Evolutionary conservation across 2,888 invertebrate species (phyloP).

Genomic region (Epirrhoe tristata): DNA sequence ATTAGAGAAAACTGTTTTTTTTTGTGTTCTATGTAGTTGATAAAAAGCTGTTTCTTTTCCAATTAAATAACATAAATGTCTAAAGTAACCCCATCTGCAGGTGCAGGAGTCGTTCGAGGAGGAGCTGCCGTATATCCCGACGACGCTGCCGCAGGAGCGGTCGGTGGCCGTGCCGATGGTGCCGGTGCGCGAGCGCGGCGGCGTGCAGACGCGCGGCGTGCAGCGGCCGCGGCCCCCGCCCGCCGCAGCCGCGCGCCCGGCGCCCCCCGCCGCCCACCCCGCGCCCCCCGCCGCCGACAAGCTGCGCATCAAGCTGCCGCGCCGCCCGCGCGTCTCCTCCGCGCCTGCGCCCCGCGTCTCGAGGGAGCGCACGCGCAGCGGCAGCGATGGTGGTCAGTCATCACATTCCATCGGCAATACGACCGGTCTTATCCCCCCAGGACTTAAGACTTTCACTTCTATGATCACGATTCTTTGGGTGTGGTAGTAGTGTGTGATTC

Average conservation of each 20-base stretch:
- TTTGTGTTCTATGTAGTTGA: too few relatives aligned
- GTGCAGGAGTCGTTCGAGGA: constrained; percentile 93
- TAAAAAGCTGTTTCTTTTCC: too few relatives aligned
- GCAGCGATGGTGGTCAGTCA: constrained; percentile 58
- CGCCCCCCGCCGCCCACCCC: constrained; percentile 48
- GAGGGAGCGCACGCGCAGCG: constrained; percentile 49
- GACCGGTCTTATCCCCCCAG: too few relatives aligned
- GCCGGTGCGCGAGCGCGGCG: constrained; percentile 86
- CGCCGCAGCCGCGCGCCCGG: constrained; percentile 83
- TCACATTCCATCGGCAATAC: too few relatives aligned
- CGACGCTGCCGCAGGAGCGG: constrained; percentile 94
- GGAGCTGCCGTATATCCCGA: constrained; percentile 94
- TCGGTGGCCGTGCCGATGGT: constrained; percentile 92
- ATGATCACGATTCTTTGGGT: too few relatives aligned
- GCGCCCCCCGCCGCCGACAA: constrained; percentile 65
- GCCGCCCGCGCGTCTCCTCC: constrained; percentile 63
- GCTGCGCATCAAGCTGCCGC: constrained; percentile 68
- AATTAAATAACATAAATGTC: too few relatives aligned
- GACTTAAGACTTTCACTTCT: too few relatives aligned
- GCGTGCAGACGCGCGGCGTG: constrained; percentile 71
- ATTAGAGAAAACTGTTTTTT: too few relatives aligned
- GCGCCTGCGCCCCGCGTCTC: constrained; percentile 46
- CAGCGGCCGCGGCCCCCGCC: constrained; percentile 75
- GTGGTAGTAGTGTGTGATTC: too few relatives aligned
- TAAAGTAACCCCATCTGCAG: constrained; percentile 7